Conservation (phyloP, 2,113 vertebrate genomes). For the Cromileptes altivelis region DNA sequence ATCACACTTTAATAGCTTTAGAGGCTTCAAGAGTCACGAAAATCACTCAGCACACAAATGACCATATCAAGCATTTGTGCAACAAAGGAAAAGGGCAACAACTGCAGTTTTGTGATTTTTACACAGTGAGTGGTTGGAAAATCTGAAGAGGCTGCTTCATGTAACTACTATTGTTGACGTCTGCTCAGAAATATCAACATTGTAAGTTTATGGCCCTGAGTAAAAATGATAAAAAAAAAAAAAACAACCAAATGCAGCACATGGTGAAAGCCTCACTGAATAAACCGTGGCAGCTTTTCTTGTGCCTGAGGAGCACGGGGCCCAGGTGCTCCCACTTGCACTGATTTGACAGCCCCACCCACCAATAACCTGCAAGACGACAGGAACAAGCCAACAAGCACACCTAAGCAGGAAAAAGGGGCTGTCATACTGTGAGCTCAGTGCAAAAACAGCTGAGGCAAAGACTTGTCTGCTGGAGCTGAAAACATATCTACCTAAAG, state of each 20-base stretch:
- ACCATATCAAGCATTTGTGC: not conserved
- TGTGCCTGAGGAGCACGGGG: not conserved
- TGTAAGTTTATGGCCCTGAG: not conserved
- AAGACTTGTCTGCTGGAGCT: not conserved
- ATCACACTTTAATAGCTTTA: not conserved
- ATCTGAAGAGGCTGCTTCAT: not conserved
- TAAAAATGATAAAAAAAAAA: not conserved
- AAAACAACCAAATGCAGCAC: not conserved
- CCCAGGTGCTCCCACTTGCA: constrained; percentile 11
- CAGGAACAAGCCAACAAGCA: not conserved
- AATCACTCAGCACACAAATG: not conserved
- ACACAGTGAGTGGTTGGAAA: not conserved
- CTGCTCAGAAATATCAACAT: not conserved
- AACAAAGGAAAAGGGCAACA: not conserved
- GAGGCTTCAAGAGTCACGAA: not conserved
- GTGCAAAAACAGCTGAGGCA: not conserved
- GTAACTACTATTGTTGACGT: not conserved
- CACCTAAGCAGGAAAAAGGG: not conserved
- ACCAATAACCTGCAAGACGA: not conserved
- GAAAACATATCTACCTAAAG: not conserved
- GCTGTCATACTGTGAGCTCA: not conserved
- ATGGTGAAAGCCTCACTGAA: not conserved
- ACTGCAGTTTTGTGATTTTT: not conserved
- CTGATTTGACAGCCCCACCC: not conserved
- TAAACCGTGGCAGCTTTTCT: not conserved